Conservation (phyloP, 2,113 vertebrate species). For the Petrocephalus zakoni region DNA sequence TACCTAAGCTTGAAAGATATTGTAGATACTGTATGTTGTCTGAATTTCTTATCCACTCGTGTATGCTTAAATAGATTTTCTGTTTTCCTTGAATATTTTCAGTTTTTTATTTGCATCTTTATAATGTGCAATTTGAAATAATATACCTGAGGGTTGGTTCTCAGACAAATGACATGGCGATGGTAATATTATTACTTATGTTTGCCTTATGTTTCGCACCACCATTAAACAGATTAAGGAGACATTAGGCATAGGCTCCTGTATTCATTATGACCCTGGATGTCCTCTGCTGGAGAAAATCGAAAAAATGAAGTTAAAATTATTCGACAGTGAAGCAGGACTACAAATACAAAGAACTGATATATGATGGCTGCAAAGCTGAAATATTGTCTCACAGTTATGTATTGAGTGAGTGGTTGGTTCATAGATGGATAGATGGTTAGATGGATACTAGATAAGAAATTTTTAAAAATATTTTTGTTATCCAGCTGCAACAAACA, state of each 20-base stretch:
- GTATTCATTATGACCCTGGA: not conserved
- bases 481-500: not conserved
- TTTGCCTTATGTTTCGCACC: constrained; percentile 85
- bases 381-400: not conserved
- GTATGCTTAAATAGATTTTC: constrained; percentile 20
- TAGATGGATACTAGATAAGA: not conserved
- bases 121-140: constrained; percentile 67
- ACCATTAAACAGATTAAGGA: constrained; percentile 88
- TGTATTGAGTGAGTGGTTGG: not conserved
- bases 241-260: constrained; percentile 41
- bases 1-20: constrained; percentile 35
- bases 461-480: not conserved
- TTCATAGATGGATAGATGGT: not conserved
- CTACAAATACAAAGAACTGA: not conserved
- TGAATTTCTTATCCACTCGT: constrained; percentile 46
- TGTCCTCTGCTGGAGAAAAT: not conserved
- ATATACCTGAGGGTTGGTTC: constrained; percentile 58
- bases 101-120: constrained; percentile 64
- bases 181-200: constrained; percentile 84
- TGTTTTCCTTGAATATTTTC: constrained; percentile 46
- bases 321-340: not conserved
- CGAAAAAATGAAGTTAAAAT: not conserved
- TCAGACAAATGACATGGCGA: constrained; percentile 75
- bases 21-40: constrained; percentile 46
- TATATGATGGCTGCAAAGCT: not conserved